A percentile compares a stretch with the other conserved stretches of the same genome.
phyloP scores from a whole-genome alignment of 2,113 vertebrate genomes.

The Xiphophorus hellerii region DNA sequence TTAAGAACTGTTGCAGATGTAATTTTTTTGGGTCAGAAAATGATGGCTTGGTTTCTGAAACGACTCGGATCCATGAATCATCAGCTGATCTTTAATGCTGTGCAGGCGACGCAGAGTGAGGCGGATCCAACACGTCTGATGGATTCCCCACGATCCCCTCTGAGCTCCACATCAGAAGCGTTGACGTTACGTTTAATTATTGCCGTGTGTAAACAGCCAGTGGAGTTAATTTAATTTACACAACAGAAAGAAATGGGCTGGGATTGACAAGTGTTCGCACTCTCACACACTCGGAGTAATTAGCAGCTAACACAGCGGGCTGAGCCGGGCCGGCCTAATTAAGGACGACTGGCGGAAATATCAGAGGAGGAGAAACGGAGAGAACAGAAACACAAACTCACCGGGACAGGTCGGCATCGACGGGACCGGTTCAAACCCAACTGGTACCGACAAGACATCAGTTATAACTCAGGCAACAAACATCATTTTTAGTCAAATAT shows the following conservation, averaged over 20 bases:
- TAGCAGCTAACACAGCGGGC: conserved; percentile 43
- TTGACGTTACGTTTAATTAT: neutral
- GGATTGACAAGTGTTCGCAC: conserved; percentile 2
- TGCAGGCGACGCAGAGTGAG: no score
- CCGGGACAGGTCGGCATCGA: no score
- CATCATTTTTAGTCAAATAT: no score
- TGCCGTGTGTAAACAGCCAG: conserved; percentile 7
- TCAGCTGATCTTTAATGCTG: no score
- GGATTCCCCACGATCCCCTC: neutral
- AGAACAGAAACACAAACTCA: no score
- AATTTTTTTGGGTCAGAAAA: no score
- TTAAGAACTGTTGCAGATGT: no score
- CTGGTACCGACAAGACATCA: no score
- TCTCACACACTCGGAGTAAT: conserved; percentile 31
- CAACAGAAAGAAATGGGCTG: conserved; percentile 2
- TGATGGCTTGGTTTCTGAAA: no score
- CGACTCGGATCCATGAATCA: no score
- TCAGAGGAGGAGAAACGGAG: neutral
- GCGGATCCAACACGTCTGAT: neutral
- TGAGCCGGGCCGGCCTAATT: conserved; percentile 35
- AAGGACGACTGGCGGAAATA: conserved; percentile 44
- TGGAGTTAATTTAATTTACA: conserved; percentile 12
- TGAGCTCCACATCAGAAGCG: conserved; percentile 1
- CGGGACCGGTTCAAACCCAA: no score
- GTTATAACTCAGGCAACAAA: no score